Conservation (phyloP, 1,140 invertebrate species). For the Stegodyphus dumicola region DNA sequence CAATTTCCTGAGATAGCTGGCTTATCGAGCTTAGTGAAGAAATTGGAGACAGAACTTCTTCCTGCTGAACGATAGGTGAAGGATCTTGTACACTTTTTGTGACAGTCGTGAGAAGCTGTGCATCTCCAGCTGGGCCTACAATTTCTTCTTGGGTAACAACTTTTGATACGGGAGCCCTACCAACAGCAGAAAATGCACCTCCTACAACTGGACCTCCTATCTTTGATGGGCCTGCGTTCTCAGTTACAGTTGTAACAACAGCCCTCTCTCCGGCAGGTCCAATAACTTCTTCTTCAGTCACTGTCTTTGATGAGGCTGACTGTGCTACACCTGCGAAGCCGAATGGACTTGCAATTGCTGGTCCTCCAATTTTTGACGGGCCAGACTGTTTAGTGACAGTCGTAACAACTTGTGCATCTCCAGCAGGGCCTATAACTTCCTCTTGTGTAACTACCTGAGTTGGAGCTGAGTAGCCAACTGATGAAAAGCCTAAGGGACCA, state of each 20-base stretch:
- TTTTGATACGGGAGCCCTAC: not conserved
- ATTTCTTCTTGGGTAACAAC: conserved; percentile 35
- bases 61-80: not conserved
- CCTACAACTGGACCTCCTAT: not conserved
- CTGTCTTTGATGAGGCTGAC: not conserved
- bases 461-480: not conserved
- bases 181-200: conserved; percentile 6
- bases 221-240: not conserved
- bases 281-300: conserved; percentile 25
- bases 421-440: conserved; percentile 31
- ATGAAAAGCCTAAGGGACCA: not conserved
- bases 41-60: not conserved
- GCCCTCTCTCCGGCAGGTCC: not conserved
- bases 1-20: not conserved
- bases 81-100: not conserved
- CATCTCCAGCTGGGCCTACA: conserved; percentile 25
- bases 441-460: conserved; percentile 27
- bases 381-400: conserved; percentile 19
- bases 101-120: conserved; percentile 17
- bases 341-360: not conserved
- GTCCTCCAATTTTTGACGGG: conserved; percentile 13
- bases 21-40: not conserved
- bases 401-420: conserved; percentile 16
- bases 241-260: not conserved
- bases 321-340: not conserved